phyloP scores from a whole-genome alignment of 2,797 vertebrate species.

The Rhincodon typus region DNA sequence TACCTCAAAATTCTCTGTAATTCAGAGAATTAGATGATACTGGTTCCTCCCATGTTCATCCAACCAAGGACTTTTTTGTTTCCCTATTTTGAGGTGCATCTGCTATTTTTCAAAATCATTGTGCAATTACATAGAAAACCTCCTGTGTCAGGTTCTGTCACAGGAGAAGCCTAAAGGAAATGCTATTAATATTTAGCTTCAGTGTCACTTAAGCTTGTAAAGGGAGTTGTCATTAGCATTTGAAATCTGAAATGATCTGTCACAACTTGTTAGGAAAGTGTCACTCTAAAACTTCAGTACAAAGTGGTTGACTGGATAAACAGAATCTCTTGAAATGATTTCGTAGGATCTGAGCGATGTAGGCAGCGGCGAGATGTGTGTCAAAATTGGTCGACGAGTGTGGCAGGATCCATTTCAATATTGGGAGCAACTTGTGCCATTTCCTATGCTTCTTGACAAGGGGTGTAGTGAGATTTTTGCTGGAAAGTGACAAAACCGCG shows the following conservation, averaged over 20 bases:
- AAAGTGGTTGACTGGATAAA: neutral
- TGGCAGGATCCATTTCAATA: no score
- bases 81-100: neutral
- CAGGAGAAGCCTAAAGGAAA: neutral
- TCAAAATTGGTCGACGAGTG: no score
- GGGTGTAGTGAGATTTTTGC: no score
- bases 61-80: neutral
- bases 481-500: no score
- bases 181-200: neutral
- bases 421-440: no score
- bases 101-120: neutral
- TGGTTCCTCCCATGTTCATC: neutral
- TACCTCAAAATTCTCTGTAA: neutral
- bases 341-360: no score
- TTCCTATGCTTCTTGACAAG: no score
- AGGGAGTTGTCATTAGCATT: neutral
- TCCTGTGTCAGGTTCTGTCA: neutral
- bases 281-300: neutral
- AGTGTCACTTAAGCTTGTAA: neutral
- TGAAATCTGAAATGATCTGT: neutral
- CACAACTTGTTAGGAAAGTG: neutral
- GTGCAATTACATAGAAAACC: slow-evolving; percentile 2
- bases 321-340: neutral
- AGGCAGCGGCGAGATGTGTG: no score
- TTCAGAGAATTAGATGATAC: neutral